phyloP scores from a whole-genome alignment of 1,140 invertebrate genomes.

The Halictus rubicundus region DNA sequence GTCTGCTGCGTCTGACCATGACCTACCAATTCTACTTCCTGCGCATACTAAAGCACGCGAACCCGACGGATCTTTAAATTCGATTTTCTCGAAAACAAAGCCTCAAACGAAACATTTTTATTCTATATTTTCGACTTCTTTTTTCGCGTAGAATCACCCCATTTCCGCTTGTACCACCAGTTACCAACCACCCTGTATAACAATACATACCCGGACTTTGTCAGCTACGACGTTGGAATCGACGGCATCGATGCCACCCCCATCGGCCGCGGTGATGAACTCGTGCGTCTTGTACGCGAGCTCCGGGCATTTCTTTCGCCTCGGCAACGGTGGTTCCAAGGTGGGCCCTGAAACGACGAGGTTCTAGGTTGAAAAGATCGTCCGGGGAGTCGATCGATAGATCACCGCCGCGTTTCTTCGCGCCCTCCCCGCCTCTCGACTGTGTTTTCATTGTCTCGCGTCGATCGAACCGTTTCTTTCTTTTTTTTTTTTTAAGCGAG shows the following conservation, averaged over 20 bases:
- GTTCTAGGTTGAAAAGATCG: neutral
- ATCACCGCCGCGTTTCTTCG: neutral
- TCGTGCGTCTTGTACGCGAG: conserved; percentile 92
- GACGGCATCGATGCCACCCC: conserved; percentile 79
- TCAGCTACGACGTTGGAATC: conserved; percentile 79
- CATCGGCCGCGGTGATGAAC: conserved; percentile 85
- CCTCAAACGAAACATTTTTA: no score
- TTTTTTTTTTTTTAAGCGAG: no score
- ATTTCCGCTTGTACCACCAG: no score
- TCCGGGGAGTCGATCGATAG: neutral
- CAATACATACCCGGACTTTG: conserved; percentile 73
- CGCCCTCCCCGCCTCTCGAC: conserved; percentile 8
- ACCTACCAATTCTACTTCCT: no score
- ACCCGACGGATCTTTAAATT: no score
- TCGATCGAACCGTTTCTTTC: no score
- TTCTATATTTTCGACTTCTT: no score
- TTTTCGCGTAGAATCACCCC: no score
- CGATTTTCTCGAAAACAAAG: no score
- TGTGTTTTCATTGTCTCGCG: neutral
- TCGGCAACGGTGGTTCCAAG: conserved; percentile 90
- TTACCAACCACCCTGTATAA: no score
- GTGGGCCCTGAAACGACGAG: conserved; percentile 80
- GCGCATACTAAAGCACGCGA: no score
- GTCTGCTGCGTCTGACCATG: no score
- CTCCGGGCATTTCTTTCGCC: conserved; percentile 92